A percentile compares a stretch with the other conserved stretches of the same genome.
Conservation (phyloP, 2,797 vertebrate genomes). For the Eremophila alpestris region DNA sequence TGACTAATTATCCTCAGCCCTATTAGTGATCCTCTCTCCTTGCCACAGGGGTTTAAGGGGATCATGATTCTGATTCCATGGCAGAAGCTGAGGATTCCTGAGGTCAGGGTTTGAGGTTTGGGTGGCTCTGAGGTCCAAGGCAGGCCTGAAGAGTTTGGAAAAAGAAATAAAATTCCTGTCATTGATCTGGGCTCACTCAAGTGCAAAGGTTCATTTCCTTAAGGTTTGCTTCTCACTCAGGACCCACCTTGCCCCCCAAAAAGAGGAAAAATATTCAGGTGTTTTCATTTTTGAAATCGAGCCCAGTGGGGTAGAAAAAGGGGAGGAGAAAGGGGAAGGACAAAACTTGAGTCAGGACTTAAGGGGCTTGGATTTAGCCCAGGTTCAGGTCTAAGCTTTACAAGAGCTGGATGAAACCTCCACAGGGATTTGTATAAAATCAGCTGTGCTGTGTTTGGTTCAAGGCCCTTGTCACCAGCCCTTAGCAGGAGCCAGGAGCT, state of each 20-base stretch:
- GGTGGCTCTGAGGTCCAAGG: accelerated
- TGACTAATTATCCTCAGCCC: not conserved
- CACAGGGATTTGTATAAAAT: accelerated
- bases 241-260: too few relatives aligned
- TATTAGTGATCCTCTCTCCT: not conserved
- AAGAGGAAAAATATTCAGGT: not conserved
- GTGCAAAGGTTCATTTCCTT: not conserved
- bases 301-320: not conserved
- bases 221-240: not conserved
- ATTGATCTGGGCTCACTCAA: not conserved
- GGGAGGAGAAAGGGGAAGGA: not conserved
- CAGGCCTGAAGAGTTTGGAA: accelerated
- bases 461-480: not conserved
- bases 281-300: not conserved
- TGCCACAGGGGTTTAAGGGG: conserved; percentile 11
- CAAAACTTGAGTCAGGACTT: not conserved
- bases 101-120: not conserved
- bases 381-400: accelerated
- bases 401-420: not conserved
- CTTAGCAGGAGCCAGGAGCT: not conserved
- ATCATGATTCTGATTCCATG: accelerated
- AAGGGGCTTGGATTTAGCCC: not conserved
- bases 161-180: accelerated
- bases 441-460: not conserved
- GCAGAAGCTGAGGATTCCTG: not conserved